phyloP scores from a whole-genome alignment of 2,113 vertebrate genomes.

The Hylia prasina region DNA sequence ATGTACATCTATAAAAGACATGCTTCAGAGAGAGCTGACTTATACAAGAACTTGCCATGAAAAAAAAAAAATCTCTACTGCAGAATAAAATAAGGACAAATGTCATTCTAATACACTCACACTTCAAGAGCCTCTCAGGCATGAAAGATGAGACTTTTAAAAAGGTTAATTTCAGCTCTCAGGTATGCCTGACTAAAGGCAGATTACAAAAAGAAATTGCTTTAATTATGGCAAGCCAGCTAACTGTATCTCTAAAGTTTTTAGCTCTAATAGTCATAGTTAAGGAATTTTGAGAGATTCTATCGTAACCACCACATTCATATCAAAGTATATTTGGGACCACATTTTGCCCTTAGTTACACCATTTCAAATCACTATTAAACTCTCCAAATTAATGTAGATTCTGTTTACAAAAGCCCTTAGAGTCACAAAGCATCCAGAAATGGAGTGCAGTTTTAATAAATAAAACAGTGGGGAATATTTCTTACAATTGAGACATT shows the following conservation, averaged over 20 bases:
- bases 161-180: constrained; percentile 30
- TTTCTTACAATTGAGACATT: background rate
- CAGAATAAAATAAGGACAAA: background rate
- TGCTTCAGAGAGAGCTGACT: background rate
- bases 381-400: background rate
- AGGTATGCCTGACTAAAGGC: background rate
- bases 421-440: background rate
- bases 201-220: background rate
- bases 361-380: background rate
- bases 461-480: background rate
- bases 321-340: background rate
- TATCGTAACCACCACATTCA: background rate
- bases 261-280: background rate
- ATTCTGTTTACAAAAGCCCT: background rate
- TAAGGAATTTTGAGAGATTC: background rate
- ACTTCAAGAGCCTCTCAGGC: background rate
- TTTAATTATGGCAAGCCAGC: background rate
- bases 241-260: background rate
- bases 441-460: background rate
- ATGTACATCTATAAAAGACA: background rate
- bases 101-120: background rate
- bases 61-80: background rate
- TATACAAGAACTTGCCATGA: background rate
- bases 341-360: background rate
- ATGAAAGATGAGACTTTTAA: background rate